Conservation (phyloP, 2,797 vertebrate genomes). For the Iguana delicatissima region DNA sequence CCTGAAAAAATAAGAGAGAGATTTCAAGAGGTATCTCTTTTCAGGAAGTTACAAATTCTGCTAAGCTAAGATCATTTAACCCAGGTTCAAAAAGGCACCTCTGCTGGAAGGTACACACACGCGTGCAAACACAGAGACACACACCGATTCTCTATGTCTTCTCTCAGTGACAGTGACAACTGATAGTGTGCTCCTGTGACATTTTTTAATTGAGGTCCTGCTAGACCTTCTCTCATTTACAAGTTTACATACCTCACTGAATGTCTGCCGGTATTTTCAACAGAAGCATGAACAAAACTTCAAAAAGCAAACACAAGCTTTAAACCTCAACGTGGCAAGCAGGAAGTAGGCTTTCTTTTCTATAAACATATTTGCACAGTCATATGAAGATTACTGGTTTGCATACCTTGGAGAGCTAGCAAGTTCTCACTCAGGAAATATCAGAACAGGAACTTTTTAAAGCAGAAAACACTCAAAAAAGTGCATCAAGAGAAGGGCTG, state of each 20-base stretch:
- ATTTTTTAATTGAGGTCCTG: fast-evolving
- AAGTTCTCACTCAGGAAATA: not conserved
- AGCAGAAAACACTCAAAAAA: not conserved
- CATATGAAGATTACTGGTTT: not conserved
- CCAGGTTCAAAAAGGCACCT: not conserved
- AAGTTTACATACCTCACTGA: not conserved
- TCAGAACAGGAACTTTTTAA: not conserved
- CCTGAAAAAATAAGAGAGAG: not conserved
- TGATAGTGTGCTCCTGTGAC: not conserved
- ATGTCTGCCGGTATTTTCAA: not conserved
- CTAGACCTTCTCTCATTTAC: not conserved
- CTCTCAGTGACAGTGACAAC: fast-evolving
- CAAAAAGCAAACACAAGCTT: not conserved
- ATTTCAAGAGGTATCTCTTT: not conserved
- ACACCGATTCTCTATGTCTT: too few relatives aligned
- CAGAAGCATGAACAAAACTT: not conserved
- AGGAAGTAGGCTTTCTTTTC: not conserved
- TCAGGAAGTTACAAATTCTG: not conserved
- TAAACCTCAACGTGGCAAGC: not conserved
- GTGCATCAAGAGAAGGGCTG: not conserved
- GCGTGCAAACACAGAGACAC: not conserved
- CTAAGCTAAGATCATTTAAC: not conserved
- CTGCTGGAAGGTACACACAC: not conserved
- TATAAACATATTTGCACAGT: not conserved
- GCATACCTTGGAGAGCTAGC: not conserved